phyloP scores from a whole-genome alignment of 2,797 vertebrate species.

The Cygnus olor region DNA sequence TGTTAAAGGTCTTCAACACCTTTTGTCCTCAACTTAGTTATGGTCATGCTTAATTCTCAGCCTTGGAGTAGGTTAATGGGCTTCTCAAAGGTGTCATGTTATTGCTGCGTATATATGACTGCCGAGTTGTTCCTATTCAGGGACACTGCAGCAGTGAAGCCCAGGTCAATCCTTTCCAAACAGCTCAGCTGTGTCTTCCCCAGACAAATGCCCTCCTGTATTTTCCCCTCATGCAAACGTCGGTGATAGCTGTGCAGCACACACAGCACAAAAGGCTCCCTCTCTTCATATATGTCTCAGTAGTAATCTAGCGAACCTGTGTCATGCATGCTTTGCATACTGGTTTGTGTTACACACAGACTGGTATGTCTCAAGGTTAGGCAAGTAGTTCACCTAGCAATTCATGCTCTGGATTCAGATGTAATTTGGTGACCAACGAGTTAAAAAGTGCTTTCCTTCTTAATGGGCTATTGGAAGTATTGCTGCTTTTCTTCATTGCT shows the following conservation, averaged over 20 bases:
- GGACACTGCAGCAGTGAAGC: background rate
- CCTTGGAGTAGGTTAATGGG: background rate
- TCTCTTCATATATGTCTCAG: background rate
- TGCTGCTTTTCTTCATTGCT: background rate
- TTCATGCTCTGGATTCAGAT: background rate
- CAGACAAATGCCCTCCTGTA: rapidly evolving
- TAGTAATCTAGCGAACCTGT: background rate
- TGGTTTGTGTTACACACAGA: background rate
- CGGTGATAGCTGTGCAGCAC: background rate
- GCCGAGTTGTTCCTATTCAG: background rate
- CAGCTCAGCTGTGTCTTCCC: background rate
- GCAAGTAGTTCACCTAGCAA: background rate
- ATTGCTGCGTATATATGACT: background rate
- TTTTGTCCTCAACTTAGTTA: background rate
- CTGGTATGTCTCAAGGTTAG: background rate
- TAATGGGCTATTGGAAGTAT: background rate
- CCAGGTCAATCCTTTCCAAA: background rate
- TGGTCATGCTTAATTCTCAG: background rate
- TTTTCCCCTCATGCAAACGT: background rate
- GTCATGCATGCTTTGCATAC: background rate
- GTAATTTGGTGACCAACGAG: background rate
- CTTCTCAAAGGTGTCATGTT: background rate
- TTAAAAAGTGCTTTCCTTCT: background rate
- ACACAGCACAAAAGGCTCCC: background rate
- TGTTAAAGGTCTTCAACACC: background rate